phyloP scores from a whole-genome alignment of 2,888 invertebrate genomes.

The Acronicta psi region DNA sequence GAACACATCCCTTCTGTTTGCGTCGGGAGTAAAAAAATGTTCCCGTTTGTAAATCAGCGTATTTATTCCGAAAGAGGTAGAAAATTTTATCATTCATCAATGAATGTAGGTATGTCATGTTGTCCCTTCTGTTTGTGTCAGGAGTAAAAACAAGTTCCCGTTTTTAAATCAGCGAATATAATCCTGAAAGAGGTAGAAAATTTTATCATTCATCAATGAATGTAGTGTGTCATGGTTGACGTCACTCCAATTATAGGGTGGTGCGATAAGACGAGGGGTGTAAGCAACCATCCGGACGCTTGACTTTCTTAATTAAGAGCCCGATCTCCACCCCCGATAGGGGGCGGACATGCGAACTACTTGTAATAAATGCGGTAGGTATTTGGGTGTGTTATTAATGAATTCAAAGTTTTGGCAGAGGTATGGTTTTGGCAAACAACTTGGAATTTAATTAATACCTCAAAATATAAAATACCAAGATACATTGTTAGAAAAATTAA shows the following conservation, averaged over 20 bases:
- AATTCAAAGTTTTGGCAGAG: too few species aligned
- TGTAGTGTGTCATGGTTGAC: constrained; percentile 42
- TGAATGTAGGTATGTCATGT: constrained; percentile 39
- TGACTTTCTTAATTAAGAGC: constrained; percentile 57
- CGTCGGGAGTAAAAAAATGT: too few species aligned
- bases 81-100: constrained; percentile 33
- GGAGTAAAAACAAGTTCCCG: too few species aligned
- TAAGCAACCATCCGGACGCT: constrained; percentile 49
- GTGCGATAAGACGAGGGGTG: constrained; percentile 51
- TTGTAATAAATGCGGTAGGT: constrained; percentile 28
- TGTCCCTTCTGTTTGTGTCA: too few species aligned
- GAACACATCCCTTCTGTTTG: too few species aligned
- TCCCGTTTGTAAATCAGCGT: too few species aligned
- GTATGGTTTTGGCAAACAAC: too few species aligned
- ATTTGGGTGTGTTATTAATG: constrained; percentile 18
- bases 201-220: constrained; percentile 36
- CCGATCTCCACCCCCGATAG: constrained; percentile 47
- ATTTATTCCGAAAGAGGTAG: background rate
- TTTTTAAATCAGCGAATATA: too few species aligned
- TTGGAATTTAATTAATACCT: too few species aligned
- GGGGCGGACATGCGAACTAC: constrained; percentile 40
- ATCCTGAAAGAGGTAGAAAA: constrained; percentile 6
- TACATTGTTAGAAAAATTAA: too few species aligned
- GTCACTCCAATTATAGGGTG: constrained; percentile 57
- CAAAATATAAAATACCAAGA: too few species aligned